Evolutionary conservation across 1,140 invertebrate species (phyloP).

Genomic region (Listronotus oregonensis): DNA sequence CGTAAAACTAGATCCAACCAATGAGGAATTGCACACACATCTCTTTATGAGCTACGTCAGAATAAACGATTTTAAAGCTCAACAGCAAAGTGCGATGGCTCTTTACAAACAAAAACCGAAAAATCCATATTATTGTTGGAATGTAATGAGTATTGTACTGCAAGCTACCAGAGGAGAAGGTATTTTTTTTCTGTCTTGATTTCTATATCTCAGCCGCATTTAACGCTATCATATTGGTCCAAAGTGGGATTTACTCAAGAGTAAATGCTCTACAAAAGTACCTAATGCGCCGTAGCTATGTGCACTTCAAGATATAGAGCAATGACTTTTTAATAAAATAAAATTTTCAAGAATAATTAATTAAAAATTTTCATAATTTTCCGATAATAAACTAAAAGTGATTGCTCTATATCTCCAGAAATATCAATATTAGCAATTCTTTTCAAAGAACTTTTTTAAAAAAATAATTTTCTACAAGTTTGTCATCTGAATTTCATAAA

Average conservation of each 20-base stretch:
- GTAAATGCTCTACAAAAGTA: too few species aligned
- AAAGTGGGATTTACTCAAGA: too few species aligned
- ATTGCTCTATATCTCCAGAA: too few species aligned
- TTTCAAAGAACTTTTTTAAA: too few species aligned
- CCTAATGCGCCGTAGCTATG: neutral
- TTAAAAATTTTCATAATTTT: conserved; percentile 1
- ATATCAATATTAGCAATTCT: too few species aligned
- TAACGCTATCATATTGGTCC: too few species aligned
- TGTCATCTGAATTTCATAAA: too few species aligned
- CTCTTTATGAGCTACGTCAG: conserved; percentile 96
- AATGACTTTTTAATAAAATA: too few species aligned
- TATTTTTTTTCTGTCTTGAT: conserved; percentile 20
- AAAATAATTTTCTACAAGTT: too few species aligned
- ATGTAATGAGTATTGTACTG: conserved; percentile 93
- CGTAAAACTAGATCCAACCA: conserved; percentile 80
- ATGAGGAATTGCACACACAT: conserved; percentile 91
- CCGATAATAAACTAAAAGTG: too few species aligned
- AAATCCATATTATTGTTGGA: conserved; percentile 98
- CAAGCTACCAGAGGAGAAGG: conserved; percentile 68
- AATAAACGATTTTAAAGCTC: conserved; percentile 86
- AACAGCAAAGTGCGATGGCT: conserved; percentile 85
- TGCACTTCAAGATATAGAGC: neutral
- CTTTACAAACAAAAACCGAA: conserved; percentile 91
- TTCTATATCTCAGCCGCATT: too few species aligned
- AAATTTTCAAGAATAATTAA: neutral